Evolutionary conservation across 1,140 invertebrate species (phyloP), one percentile per base, ranked within the genome.

Genomic region (Monomorium pharaonis): DNA sequence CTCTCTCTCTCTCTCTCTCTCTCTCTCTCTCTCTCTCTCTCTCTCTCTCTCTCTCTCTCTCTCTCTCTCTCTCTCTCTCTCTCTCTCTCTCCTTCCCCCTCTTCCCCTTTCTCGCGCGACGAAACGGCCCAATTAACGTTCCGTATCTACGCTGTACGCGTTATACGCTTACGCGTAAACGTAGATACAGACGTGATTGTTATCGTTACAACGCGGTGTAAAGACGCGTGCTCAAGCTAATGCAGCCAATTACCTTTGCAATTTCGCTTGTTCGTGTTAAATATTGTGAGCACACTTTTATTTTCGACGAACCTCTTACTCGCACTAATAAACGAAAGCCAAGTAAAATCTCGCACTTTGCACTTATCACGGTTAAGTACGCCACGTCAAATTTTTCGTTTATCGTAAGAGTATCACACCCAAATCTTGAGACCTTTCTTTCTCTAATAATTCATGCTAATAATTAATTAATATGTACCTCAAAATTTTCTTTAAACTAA

Each of bases 281-380:
- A 69, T 69, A 80, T 42, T 44, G 5, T 62, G 47, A 18, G 30
- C 27, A 69, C 76, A 69, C 76, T 67, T 44, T 80, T 80, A 69
- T 80, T 80, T 80, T 80, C 76, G 49, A 54, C 47, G 51, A 69
- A 80, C 42, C 42, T n/a, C 5, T 16, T n/a, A 30, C 16, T 37
- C 27, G 51, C 33, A 18, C 7, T 42, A n/a, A 14, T n/a, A 67
- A 78, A 16, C 62, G 44, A 18, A 10, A 42, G 21, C 47, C 16
- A 80, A 54, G 24, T 37, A 54, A n/a, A 67, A 12, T 18, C 30
- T 21, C 44, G 44, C 62, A 16, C 44, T 67, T 65, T 30, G 16
- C 44, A 37, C 18, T 62, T 21, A 16, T 65, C n/a, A 2, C 24
- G 24, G 12, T 77, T 49, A n/a, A n/a, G n/a, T n/a, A 49, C 44